Base-by-base conservation (phyloP, 2,797 vertebrate genomes). In the Sylvia borin region DNA sequence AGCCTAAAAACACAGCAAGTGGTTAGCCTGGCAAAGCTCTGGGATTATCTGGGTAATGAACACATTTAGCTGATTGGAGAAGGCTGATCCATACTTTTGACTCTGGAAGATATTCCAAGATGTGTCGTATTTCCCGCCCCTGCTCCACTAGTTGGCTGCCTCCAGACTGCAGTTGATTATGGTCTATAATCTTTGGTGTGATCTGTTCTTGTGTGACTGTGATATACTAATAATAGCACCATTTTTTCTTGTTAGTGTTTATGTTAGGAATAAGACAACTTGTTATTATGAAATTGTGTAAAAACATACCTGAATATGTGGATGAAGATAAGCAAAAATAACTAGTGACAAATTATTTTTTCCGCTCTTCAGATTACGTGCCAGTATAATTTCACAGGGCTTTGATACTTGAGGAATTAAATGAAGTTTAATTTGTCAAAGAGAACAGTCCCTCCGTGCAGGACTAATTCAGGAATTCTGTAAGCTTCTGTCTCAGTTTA, bases 71-170 rank as follows among this genome's bases (percentile, higher is more conserved):
- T 70, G 31, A 6, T 38, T 2, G 1, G 48, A 76, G 20, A 66
- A 12, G 47, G 11, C 13, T 57, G 16, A 61, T 85, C 16, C 26
- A 11, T 73, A 50, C 8, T 45, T 71, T 24, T 51, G n/a, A 50
- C 21, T 70, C 57, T 64, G 34, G 36, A 73, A 92, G 14, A 7
- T 55, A 17, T 50, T 80, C 14, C 57, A 91, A 67, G 32, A 9
- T 32, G 11, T 48, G 5, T 19, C 3, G 0, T 32, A 29, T 55
- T n/a, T 27, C 0, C 4, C 1, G 36, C 36, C 36, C 36, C 36
- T 36, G 36, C 32, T 16, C 7, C 8, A 11, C 15, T 40, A 5
- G 5, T 6, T 27, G 58, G 5, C 7, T 27, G 58, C 43, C 43
- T 74, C 32, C 48, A 71, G 26, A 71, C 34, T 47, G 31, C 21